These are phyloP conservation scores for Gallinago jamesoni DNA, from an alignment of 2,113 vertebrate species.

Conservation along the genomic window DNA sequence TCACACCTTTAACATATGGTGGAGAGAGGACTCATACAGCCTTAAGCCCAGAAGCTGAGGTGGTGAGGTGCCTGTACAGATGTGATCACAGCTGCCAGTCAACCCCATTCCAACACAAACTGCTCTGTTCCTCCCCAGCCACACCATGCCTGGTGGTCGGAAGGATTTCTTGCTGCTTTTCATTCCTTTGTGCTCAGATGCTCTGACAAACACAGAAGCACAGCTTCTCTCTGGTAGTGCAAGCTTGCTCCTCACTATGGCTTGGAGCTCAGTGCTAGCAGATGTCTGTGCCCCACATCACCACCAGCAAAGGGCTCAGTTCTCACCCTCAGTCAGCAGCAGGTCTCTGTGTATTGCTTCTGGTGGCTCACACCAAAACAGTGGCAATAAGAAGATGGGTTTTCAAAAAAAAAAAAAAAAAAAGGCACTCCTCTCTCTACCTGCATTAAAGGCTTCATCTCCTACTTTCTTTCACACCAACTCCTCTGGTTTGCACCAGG, in stretches of 20 bases:
- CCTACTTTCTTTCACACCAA: neutral
- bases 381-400: neutral
- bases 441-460: neutral
- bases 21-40: neutral
- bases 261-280: neutral
- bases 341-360: neutral
- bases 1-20: neutral
- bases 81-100: neutral
- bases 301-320: neutral
- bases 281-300: neutral
- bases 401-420: neutral
- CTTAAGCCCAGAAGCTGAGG: neutral
- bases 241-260: neutral
- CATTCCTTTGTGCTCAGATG: neutral
- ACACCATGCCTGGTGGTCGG: neutral
- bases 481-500: neutral
- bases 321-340: neutral
- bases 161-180: neutral
- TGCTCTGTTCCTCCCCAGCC: neutral
- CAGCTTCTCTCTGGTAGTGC: neutral
- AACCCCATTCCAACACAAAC: neutral
- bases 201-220: neutral
- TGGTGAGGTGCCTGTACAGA: neutral
- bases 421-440: neutral
- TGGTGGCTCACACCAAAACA: neutral